Evolutionary conservation across 2,113 vertebrate genomes (phyloP).

Genomic region (Hypomesus transpacificus): DNA sequence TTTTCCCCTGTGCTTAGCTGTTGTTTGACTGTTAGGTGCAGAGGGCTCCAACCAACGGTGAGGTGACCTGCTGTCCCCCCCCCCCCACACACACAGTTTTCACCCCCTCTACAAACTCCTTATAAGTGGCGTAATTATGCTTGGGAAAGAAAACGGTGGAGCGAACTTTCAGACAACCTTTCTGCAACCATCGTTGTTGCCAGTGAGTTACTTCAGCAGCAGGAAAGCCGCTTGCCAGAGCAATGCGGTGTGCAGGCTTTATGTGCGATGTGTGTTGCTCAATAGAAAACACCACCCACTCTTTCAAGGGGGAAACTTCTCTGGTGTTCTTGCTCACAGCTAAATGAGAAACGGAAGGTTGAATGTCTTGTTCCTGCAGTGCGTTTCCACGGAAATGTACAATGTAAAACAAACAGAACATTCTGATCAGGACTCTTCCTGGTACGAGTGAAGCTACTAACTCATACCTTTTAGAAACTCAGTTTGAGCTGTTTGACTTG

Average conservation of each 20-base stretch:
- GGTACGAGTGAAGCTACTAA: too few species aligned
- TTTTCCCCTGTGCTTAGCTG: background rate
- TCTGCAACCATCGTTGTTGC: background rate
- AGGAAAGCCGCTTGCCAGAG: conserved; percentile 26
- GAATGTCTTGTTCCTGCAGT: conserved; percentile 22
- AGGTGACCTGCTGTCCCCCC: conserved; percentile 3
- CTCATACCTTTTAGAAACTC: too few species aligned
- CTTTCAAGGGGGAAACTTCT: conserved; percentile 9
- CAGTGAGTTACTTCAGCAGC: conserved; percentile 14
- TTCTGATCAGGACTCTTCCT: background rate
- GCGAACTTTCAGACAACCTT: conserved; percentile 42
- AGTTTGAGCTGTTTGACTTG: too few species aligned
- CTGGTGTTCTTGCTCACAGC: conserved; percentile 3
- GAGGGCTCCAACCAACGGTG: background rate
- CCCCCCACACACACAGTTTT: background rate
- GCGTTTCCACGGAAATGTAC: background rate
- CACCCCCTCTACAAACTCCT: background rate
- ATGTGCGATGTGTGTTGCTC: conserved; percentile 15
- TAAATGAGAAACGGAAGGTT: conserved; percentile 28
- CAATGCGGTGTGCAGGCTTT: conserved; percentile 32
- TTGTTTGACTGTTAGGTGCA: background rate
- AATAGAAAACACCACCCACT: background rate
- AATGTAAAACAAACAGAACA: background rate
- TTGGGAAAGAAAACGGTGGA: conserved; percentile 29
- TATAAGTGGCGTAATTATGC: background rate